phyloP scores from a whole-genome alignment of 1,140 invertebrate genomes.

The Drosophila kikkawai region DNA sequence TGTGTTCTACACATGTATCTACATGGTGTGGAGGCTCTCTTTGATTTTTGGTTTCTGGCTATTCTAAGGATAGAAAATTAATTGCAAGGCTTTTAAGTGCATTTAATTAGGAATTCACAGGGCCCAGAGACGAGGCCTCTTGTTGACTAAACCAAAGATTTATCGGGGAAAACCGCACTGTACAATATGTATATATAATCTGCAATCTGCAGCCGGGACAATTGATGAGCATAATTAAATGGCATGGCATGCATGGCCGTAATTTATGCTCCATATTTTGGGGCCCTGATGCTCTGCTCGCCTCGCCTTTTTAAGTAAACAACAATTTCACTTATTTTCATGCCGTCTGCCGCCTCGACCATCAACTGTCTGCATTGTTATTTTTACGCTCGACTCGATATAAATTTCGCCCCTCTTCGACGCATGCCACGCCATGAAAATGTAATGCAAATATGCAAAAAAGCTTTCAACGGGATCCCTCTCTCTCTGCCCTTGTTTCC shows the following conservation, averaged over 20 bases:
- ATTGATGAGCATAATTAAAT: constrained; percentile 83
- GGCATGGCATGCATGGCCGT: constrained; percentile 74
- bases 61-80: constrained; percentile 66
- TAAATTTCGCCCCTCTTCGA: constrained; percentile 65
- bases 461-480: constrained; percentile 70
- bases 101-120: constrained; percentile 73
- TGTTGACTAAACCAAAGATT: constrained; percentile 61
- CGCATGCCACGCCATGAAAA: constrained; percentile 74
- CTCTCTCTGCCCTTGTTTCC: constrained; percentile 1
- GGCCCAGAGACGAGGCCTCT: constrained; percentile 49
- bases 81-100: constrained; percentile 71
- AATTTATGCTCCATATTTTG: constrained; percentile 78
- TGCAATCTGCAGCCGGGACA: constrained; percentile 55
- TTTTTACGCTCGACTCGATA: constrained; percentile 83
- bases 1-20: constrained; percentile 51
- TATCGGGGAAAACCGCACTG: constrained; percentile 42
- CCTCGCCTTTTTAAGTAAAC: constrained; percentile 62
- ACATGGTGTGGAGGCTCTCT: constrained; percentile 19
- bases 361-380: constrained; percentile 77
- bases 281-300: constrained; percentile 35
- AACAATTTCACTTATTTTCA: constrained; percentile 84
- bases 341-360: constrained; percentile 69
- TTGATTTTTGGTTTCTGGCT: constrained; percentile 41
- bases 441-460: constrained; percentile 80
- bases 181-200: constrained; percentile 7